Evolutionary conservation across 2,888 invertebrate species (phyloP), one percentile per base, ranked within the genome.

Genomic region (Leucophora obtusa): DNA sequence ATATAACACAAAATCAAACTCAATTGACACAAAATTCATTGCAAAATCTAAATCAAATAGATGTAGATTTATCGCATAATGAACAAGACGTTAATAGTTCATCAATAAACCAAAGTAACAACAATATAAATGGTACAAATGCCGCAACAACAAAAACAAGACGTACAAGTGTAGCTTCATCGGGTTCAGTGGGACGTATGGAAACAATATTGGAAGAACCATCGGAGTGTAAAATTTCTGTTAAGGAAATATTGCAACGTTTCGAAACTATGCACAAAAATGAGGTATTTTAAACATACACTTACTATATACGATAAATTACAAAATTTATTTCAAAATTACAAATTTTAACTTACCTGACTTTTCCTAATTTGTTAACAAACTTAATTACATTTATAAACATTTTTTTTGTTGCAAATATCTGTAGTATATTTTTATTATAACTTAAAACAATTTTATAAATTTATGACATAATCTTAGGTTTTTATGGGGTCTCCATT

Each of bases 141-240:
- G 21, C 21, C 4, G 28, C 28, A 4, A 18, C 60, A 6, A 60
- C 72, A 21, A 89, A 89, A 80, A 86, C 87, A 65, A 87, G 91
- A 11, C 86, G 90, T 33, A 87, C 87, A 14, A 91, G 91, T 84
- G 86, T 90, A 35, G 89, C 90, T 33, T 91, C 90, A 85, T 89
- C 85, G 89, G 89, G 89, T 71, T 93, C 93, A 86, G 93, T 92
- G 88, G 93, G 90, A 84, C 93, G 93, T 89, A 95, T 96, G 95
- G 95, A 95, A 90, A 96, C 96, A 63, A 96, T 96, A 82, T 93
- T 94, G 76, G 96, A 96, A 89, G 96, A 96, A 86, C 93, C 93
- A 43, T 91, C 91, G 58, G 95, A 96, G 88, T 94, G 94, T n/a
- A 96, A 96, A 91, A 93, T 96, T 86, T 95, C 96, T 82, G 96